Evolutionary conservation across 2,888 invertebrate species (phyloP).

Genomic region (Allygus modestus): DNA sequence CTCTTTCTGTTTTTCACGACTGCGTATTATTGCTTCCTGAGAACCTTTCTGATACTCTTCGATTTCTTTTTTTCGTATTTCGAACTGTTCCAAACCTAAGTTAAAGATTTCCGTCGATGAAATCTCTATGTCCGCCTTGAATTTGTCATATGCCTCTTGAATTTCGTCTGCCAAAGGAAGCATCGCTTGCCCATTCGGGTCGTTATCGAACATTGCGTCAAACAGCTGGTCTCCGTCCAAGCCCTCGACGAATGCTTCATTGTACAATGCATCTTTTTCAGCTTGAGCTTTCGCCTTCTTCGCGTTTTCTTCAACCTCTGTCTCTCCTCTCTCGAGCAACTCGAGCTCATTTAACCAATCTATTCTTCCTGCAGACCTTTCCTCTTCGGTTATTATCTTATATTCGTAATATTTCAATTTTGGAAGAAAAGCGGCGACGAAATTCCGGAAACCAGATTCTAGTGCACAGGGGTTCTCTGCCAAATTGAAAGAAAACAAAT

Average conservation of each 20-base stretch:
- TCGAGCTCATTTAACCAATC: constrained; percentile 1
- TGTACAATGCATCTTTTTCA: constrained; percentile 80
- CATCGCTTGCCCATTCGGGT: constrained; percentile 81
- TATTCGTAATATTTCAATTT: constrained; percentile 87
- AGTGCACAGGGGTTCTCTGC: constrained; percentile 89
- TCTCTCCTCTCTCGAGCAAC: constrained; percentile 77
- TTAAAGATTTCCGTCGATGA: constrained; percentile 81
- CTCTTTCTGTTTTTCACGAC: constrained; percentile 40
- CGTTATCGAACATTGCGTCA: constrained; percentile 83
- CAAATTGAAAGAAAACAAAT: constrained; percentile 85
- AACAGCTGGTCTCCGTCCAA: constrained; percentile 84
- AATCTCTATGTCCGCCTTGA: constrained; percentile 78
- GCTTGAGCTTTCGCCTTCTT: constrained; percentile 75
- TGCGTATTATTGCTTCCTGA: constrained; percentile 16
- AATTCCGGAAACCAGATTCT: constrained; percentile 80
- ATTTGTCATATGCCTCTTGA: constrained; percentile 77
- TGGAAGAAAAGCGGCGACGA: constrained; percentile 84
- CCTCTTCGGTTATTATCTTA: constrained; percentile 80
- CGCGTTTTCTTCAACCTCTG: constrained; percentile 76
- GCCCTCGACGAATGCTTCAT: constrained; percentile 86
- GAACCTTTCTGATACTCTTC: constrained; percentile 72
- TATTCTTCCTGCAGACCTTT: constrained; percentile 77
- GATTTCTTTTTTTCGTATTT: constrained; percentile 81
- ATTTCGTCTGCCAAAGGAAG: constrained; percentile 81
- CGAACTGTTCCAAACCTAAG: constrained; percentile 82